Evolutionary conservation across 35 echinoderm and acorn worm genomes (phyloP).

Genomic region (Heliocidaris tuberculata): DNA sequence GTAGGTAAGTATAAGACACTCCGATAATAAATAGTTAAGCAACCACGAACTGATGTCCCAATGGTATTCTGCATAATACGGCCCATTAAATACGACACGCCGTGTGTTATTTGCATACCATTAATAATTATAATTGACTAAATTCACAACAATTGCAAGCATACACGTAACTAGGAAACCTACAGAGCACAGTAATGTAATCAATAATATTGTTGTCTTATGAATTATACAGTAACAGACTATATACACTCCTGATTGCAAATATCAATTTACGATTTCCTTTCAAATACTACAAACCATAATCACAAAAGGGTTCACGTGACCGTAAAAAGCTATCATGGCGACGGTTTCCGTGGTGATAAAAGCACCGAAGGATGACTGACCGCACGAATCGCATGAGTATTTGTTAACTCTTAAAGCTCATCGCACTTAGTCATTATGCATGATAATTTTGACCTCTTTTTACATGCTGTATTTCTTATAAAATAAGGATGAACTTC

Average conservation of each 20-base stretch:
- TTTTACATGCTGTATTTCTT: too few species aligned
- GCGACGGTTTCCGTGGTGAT: background rate
- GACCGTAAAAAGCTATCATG: background rate
- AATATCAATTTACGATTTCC: background rate
- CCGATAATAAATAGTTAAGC: too few species aligned
- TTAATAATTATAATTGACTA: background rate
- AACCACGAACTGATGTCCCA: too few species aligned
- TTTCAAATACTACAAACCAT: background rate
- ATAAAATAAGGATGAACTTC: too few species aligned
- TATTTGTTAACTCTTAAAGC: background rate
- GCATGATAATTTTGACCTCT: too few species aligned
- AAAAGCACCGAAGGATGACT: background rate
- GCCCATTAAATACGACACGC: too few species aligned
- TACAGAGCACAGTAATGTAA: background rate
- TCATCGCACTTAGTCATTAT: background rate
- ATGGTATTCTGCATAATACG: too few species aligned
- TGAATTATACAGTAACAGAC: background rate
- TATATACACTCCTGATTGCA: background rate
- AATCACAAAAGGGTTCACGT: background rate
- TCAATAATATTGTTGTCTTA: background rate
- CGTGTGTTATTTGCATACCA: background rate
- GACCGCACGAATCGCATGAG: background rate
- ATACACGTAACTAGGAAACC: background rate
- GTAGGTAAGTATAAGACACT: too few species aligned
- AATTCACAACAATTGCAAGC: background rate